Conservation (phyloP, 1,140 invertebrate genomes). For the Drosophila pruinosa region DNA sequence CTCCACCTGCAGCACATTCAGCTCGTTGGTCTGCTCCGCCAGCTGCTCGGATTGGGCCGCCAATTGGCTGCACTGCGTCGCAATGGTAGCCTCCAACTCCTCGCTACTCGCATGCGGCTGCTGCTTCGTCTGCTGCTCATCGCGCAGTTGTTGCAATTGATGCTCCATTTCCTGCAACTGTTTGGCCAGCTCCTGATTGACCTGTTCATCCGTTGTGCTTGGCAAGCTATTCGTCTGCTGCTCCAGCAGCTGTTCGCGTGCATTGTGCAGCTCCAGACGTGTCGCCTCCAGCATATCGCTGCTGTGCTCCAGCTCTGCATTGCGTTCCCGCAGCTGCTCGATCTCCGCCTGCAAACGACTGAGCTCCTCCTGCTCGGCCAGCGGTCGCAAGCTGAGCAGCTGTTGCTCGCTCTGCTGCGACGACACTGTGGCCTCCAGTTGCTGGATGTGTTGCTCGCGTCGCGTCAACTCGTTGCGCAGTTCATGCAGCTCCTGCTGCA, state of each 20-base stretch:
- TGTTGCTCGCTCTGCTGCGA: constrained; percentile 34
- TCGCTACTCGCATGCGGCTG: constrained; percentile 41
- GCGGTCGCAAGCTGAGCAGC: constrained; percentile 27
- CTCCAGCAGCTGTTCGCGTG: constrained; percentile 84
- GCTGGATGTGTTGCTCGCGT: constrained; percentile 45
- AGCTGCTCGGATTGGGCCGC: constrained; percentile 84
- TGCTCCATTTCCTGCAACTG: constrained; percentile 71
- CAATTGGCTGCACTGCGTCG: constrained; percentile 81
- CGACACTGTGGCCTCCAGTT: constrained; percentile 42
- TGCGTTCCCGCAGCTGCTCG: constrained; percentile 30
- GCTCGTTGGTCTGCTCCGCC: constrained; percentile 84
- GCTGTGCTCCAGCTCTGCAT: constrained; percentile 44
- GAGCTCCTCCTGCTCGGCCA: constrained; percentile 42
- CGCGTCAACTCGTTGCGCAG: constrained; percentile 44
- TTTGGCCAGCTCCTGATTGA: constrained; percentile 73
- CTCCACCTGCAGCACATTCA: constrained; percentile 81
- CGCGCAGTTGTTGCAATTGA: constrained; percentile 47
- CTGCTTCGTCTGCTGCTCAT: background rate
- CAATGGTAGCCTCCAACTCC: constrained; percentile 6
- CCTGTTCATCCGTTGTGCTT: constrained; percentile 51
- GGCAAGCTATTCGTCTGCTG: constrained; percentile 87
- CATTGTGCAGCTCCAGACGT: constrained; percentile 63
- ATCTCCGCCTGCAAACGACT: constrained; percentile 44
- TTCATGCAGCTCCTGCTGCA: constrained; percentile 42
- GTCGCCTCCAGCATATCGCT: constrained; percentile 66